Percentiles rank a stretch among this genome's conserved stretches.
Conservation (phyloP, 2,797 vertebrate species). For the Tadarida brasiliensis region DNA sequence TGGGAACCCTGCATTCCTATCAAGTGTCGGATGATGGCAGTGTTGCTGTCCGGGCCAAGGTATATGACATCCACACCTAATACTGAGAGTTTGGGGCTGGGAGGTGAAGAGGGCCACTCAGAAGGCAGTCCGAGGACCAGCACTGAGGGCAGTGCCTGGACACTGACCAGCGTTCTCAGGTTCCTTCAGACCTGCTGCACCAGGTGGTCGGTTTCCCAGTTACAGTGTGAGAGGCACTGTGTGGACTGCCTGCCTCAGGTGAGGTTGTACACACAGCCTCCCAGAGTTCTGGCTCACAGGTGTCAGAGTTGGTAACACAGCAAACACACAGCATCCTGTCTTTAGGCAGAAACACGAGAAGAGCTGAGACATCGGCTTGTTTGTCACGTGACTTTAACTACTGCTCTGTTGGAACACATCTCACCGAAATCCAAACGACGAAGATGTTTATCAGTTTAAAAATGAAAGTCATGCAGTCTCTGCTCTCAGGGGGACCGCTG, state of each 20-base stretch:
- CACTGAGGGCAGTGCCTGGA: background rate
- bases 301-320: background rate
- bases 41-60: background rate
- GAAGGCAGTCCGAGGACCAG: background rate
- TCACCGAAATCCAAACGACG: background rate
- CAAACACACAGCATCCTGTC: background rate
- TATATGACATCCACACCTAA: background rate
- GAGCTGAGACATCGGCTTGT: background rate
- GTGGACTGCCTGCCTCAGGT: background rate
- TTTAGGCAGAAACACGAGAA: background rate
- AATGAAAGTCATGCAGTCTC: background rate
- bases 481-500: background rate
- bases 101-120: background rate
- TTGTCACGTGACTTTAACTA: background rate
- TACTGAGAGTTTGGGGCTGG: background rate
- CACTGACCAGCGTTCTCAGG: background rate
- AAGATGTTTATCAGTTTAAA: conserved; percentile 13
- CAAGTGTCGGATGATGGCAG: background rate
- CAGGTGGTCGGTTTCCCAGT: background rate
- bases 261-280: background rate
- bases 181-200: background rate
- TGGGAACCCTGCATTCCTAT: background rate
- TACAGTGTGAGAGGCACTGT: background rate
- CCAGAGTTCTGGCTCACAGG: background rate
- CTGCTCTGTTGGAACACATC: background rate